Base-by-base conservation (phyloP, 2,113 vertebrate genomes). In the Thymallus thymallus region DNA sequence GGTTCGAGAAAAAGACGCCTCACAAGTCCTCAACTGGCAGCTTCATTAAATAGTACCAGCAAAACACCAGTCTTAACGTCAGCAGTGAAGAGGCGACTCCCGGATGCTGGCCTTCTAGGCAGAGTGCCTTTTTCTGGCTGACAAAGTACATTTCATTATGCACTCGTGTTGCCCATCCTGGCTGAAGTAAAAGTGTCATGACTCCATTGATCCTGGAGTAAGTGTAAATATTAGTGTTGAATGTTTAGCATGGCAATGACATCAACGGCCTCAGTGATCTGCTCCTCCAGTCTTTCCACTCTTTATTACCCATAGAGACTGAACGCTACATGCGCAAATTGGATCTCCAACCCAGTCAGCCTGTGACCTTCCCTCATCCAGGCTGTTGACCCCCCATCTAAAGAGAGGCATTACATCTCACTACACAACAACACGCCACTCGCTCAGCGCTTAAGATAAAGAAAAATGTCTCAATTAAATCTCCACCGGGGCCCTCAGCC, bases 401-500 rank as follows among this genome's bases (percentile, higher is more conserved):
- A 92, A 91, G 89, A 80, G 85, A 90, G 88, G 87, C 91, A 90
- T 91, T 89, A 90, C 81, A 86, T 84, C 84, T 89, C 85, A 87
- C 88, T 88, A 90, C 83, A 89, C 86, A 88, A 91, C 90, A 90
- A 91, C 89, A 87, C 81, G 23, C 76, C 35, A 7, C 35, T 41
- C 35, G 35, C 35, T 41, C 35, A 41, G 35, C 9, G 35, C 35
- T 41, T 41, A 41, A 89, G 89, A 91, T 91, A 90, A 92, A 92
- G 93, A 94, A 91, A 90, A 91, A 93, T 93, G 92, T 92, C 91
- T 93, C 92, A 94, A 93, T 94, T 94, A 94, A 94, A 94, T 89
- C 89, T 90, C 80, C 89, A 78, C 87, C 68, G 55, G 78, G 75
- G 79, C 78, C 79, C 45, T 78, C 75, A 29, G 66, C 77, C 0